Conservation (phyloP, 2,113 vertebrate genomes). For the Lota lota region DNA sequence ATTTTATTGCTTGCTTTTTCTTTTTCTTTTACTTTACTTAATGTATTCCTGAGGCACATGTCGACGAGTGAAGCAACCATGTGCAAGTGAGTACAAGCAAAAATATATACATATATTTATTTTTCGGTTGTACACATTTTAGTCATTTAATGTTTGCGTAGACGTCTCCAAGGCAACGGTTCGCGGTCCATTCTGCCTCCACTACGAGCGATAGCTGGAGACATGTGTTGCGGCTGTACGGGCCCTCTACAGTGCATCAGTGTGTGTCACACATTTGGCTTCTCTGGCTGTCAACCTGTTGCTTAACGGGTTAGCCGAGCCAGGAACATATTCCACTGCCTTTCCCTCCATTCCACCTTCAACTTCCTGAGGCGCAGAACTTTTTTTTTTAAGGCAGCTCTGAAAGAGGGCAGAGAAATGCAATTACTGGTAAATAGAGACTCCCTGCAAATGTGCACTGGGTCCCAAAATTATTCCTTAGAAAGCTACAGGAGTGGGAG, state of each 20-base stretch:
- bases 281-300: constrained; percentile 58
- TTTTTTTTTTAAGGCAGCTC: constrained; percentile 51
- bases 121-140: too few species aligned
- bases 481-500: constrained; percentile 44
- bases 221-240: constrained; percentile 18
- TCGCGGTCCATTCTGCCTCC: constrained; percentile 30
- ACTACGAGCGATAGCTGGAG: not conserved
- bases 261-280: constrained; percentile 46
- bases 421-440: constrained; percentile 75
- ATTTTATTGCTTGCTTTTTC: too few species aligned
- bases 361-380: constrained; percentile 58
- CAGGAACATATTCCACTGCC: constrained; percentile 57
- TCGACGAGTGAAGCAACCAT: too few species aligned
- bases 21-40: too few species aligned
- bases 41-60: too few species aligned
- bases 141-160: not conserved
- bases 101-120: too few species aligned
- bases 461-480: constrained; percentile 63
- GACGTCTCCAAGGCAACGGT: constrained; percentile 15
- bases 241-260: constrained; percentile 29
- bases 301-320: constrained; percentile 30
- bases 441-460: constrained; percentile 67
- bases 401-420: constrained; percentile 66
- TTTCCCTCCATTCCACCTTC: constrained; percentile 53
- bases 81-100: too few species aligned